Base-by-base conservation (phyloP, 2,797 vertebrate species). In the Gadopsis marmoratus region DNA sequence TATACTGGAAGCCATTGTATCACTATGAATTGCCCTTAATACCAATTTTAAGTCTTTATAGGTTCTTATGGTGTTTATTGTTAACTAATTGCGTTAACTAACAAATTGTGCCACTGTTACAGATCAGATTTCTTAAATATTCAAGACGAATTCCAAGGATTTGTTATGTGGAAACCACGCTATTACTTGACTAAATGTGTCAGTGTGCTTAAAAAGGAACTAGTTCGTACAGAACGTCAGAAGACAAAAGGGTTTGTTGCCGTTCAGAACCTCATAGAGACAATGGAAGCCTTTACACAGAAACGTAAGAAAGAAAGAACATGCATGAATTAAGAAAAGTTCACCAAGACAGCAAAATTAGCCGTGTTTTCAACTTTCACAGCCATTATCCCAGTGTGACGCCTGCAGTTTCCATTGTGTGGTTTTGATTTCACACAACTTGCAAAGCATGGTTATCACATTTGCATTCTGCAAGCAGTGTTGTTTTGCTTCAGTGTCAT, bases 401-500 rank as follows among this genome's bases (percentile, higher is more conserved):
- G 69, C 53, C 41, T 45, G 5, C 74, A 55, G 64, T 71, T 71
- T 62, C 50, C n/a, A 53, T 26, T 35, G 41, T 13, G 12, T 63
- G 21, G 9, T 63, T 74, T 37, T 56, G 26, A 74, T 65, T 54
- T 60, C 26, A 23, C 48, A 23, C 14, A 41, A 41, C 29, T 60
- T 10, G 43, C 55, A 21, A 73, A 61, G 86, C 86, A 80, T 65
- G 80, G 16, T 56, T 75, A 9, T 63, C 7, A 37, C 39, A 58
- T 78, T 51, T 53, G 58, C 50, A 74, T 71, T 45, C 23, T 67
- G 85, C 70, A 55, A 7, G 53, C 58, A 8, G 60, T 72, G 71
- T 62, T 79, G 73, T 79, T 81, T 70, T 68, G 77, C 82, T 68
- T 76, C n/a, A 5, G 43, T 73, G 71, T 88, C 82, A 58, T 64